phyloP scores from a whole-genome alignment of 2,888 invertebrate species.

The Deilephila elpenor region DNA sequence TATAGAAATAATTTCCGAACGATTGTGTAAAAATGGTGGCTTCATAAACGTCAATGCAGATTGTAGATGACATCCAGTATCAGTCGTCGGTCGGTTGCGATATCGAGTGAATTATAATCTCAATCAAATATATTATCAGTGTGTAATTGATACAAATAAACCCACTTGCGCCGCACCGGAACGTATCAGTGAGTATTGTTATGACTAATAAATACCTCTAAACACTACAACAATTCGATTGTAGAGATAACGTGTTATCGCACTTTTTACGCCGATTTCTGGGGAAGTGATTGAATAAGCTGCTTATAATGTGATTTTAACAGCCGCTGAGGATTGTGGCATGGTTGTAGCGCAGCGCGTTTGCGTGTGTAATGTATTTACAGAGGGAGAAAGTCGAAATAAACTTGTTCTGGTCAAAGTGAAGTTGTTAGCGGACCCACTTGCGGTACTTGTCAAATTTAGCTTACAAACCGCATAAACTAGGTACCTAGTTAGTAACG shows the following conservation, averaged over 20 bases:
- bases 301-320: conserved; percentile 7
- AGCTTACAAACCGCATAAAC: background rate
- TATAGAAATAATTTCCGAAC: background rate
- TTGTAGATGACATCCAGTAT: background rate
- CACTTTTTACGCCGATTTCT: conserved; percentile 16
- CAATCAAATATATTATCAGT: conserved; percentile 48
- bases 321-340: background rate
- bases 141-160: conserved; percentile 50
- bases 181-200: conserved; percentile 57
- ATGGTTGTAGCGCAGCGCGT: background rate
- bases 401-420: conserved; percentile 7
- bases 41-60: background rate
- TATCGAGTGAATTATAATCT: conserved; percentile 13
- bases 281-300: conserved; percentile 26
- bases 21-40: background rate
- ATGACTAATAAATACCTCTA: conserved; percentile 8
- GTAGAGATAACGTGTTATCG: conserved; percentile 24
- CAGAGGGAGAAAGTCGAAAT: conserved; percentile 11
- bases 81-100: background rate
- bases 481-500: background rate
- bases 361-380: conserved; percentile 8
- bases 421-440: background rate
- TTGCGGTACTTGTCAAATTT: conserved; percentile 21
- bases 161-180: conserved; percentile 47
- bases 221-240: conserved; percentile 7